Conservation (phyloP, 1,140 invertebrate species). For the Cryptotermes secundus region DNA sequence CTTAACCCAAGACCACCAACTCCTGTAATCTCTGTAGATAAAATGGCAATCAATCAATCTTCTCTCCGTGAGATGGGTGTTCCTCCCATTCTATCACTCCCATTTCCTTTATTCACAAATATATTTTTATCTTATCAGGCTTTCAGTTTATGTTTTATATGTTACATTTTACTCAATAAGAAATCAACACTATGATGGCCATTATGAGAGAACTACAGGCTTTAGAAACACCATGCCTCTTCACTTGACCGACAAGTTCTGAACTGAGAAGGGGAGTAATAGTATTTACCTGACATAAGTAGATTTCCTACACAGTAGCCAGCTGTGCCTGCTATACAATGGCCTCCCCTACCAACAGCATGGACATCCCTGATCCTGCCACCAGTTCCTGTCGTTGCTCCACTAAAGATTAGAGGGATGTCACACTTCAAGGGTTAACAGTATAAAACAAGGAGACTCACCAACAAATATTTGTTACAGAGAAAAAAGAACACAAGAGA, state of each 20-base stretch:
- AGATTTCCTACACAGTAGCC: slow-evolving; percentile 95
- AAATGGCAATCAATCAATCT: too few species aligned
- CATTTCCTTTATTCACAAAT: too few species aligned
- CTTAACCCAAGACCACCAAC: too few species aligned
- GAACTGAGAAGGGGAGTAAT: background rate
- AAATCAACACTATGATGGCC: too few species aligned
- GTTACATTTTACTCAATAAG: too few species aligned
- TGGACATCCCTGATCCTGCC: slow-evolving; percentile 94
- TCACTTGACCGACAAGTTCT: background rate
- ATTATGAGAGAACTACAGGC: too few species aligned
- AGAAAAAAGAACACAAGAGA: too few species aligned
- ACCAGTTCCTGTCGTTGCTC: slow-evolving; percentile 95
- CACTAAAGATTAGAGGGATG: slow-evolving; percentile 59
- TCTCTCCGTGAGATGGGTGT: too few species aligned
- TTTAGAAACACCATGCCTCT: background rate
- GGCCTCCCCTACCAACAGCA: slow-evolving; percentile 85
- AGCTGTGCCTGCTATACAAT: slow-evolving; percentile 93
- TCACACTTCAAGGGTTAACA: background rate
- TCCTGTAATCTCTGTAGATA: too few species aligned
- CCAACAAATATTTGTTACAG: background rate
- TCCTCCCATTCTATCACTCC: too few species aligned
- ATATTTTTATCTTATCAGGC: too few species aligned
- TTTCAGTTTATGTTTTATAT: too few species aligned
- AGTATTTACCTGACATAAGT: slow-evolving; percentile 73
- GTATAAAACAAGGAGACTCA: background rate